phyloP scores from a whole-genome alignment of 1,140 invertebrate genomes.

The Harpegnathos saltator region DNA sequence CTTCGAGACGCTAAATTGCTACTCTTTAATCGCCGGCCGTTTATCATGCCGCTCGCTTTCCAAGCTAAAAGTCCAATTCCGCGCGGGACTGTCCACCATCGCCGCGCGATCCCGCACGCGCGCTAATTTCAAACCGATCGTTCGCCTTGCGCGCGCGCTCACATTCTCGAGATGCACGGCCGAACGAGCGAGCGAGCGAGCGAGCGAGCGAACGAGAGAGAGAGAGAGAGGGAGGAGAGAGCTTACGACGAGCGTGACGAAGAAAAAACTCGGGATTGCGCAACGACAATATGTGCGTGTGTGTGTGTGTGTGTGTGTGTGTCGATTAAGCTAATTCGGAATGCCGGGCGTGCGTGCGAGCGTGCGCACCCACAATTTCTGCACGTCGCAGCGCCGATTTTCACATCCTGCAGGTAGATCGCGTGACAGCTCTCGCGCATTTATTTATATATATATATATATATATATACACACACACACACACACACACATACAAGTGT shows the following conservation, averaged over 20 bases:
- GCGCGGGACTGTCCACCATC: background rate
- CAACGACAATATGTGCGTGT: constrained; percentile 47
- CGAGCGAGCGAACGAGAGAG: background rate
- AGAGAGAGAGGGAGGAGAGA: background rate
- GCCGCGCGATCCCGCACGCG: background rate
- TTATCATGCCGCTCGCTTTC: constrained; percentile 37
- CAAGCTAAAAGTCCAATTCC: background rate
- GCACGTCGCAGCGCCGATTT: constrained; percentile 3
- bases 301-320: too few relatives aligned
- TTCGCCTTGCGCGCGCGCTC: constrained; percentile 3
- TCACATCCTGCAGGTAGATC: constrained; percentile 74
- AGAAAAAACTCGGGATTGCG: constrained; percentile 46
- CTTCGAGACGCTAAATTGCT: constrained; percentile 22
- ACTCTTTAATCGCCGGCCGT: constrained; percentile 17
- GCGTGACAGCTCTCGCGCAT: constrained; percentile 77
- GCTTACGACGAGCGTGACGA: background rate
- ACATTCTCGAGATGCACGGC: constrained; percentile 53
- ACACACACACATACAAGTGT: too few relatives aligned
- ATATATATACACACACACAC: too few relatives aligned
- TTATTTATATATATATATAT: constrained; percentile 65
- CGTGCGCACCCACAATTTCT: constrained; percentile 30
- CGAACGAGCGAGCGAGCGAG: background rate
- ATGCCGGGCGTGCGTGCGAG: constrained; percentile 35
- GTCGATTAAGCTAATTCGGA: constrained; percentile 41
- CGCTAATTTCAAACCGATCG: constrained; percentile 47